Percentiles rank a stretch among this genome's conserved stretches.
phyloP scores from a whole-genome alignment of 2,888 invertebrate genomes.

The Drosophila phalerata region DNA sequence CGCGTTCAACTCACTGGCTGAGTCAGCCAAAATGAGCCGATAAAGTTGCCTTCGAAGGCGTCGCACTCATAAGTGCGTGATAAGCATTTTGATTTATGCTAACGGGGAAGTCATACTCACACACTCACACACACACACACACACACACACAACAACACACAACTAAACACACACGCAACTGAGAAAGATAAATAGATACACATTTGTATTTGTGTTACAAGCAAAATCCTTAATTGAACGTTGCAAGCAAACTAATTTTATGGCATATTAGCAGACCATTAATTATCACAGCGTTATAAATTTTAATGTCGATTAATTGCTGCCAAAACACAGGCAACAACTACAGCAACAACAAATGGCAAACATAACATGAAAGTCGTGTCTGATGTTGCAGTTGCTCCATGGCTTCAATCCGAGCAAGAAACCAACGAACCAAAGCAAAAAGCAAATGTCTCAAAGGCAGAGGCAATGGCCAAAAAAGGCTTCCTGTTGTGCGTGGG shows the following conservation, averaged over 20 bases:
- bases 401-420: conserved; percentile 12
- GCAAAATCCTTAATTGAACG: conserved; percentile 78
- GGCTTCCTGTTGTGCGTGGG: conserved; percentile 62
- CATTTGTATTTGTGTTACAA: conserved; percentile 46
- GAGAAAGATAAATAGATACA: conserved; percentile 45
- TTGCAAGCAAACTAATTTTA: conserved; percentile 76
- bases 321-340: conserved; percentile 73
- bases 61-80: conserved; percentile 70
- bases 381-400: conserved; percentile 35
- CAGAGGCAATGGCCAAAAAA: conserved; percentile 58
- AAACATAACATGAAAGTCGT: conserved; percentile 62
- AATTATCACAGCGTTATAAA: conserved; percentile 75
- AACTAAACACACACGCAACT: conserved; percentile 11
- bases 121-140: conserved; percentile 10
- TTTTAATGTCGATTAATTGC: conserved; percentile 81
- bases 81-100: conserved; percentile 80
- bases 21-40: conserved; percentile 27
- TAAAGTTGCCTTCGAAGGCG: conserved; percentile 39
- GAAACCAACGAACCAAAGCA: conserved; percentile 23
- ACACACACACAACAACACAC: conserved; percentile 6
- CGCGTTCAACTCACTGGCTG: conserved; percentile 25
- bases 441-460: conserved; percentile 28
- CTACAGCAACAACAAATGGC: conserved; percentile 31
- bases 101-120: conserved; percentile 62
- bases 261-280: conserved; percentile 79